phyloP scores from a whole-genome alignment of 2,888 invertebrate species.

The Biston betularia region DNA sequence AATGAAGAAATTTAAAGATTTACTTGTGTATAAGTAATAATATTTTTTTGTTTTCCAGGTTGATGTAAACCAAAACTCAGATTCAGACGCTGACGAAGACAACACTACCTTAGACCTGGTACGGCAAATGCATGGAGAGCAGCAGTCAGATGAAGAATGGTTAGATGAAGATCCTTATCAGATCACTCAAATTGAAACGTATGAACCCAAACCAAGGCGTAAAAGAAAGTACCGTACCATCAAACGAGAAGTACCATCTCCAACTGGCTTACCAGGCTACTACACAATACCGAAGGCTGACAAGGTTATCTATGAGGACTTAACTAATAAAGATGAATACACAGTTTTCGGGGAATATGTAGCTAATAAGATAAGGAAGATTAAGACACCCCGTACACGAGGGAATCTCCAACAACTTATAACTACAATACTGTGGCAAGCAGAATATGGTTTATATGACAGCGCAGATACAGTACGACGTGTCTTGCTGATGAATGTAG shows the following conservation, averaged over 20 bases:
- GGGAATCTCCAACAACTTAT: slow-evolving; percentile 79
- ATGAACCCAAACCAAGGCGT: slow-evolving; percentile 57
- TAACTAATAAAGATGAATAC: slow-evolving; percentile 68
- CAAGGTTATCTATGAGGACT: slow-evolving; percentile 55
- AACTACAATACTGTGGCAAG: slow-evolving; percentile 79
- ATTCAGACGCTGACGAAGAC: slow-evolving; percentile 61
- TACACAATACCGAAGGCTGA: slow-evolving; percentile 54
- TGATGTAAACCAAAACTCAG: slow-evolving; percentile 65
- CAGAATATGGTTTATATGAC: slow-evolving; percentile 77
- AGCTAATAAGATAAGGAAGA: slow-evolving; percentile 75
- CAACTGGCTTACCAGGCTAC: slow-evolving; percentile 57
- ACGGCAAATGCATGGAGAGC: slow-evolving; percentile 66
- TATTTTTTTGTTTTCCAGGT: slow-evolving; percentile 55
- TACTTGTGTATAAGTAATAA: background rate
- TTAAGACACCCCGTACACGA: slow-evolving; percentile 64
- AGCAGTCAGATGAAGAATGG: slow-evolving; percentile 77
- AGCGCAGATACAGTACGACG: slow-evolving; percentile 73
- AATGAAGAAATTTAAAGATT: no score
- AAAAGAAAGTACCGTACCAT: slow-evolving; percentile 69
- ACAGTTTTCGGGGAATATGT: slow-evolving; percentile 78
- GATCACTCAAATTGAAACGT: slow-evolving; percentile 63
- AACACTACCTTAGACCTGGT: slow-evolving; percentile 65
- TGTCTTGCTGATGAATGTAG: slow-evolving; percentile 65
- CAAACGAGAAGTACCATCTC: slow-evolving; percentile 71
- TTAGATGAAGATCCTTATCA: slow-evolving; percentile 73